A percentile compares a stretch with the other conserved stretches of the same genome.
phyloP scores from a whole-genome alignment of 2,888 invertebrate genomes.

The Melitaea athalia region DNA sequence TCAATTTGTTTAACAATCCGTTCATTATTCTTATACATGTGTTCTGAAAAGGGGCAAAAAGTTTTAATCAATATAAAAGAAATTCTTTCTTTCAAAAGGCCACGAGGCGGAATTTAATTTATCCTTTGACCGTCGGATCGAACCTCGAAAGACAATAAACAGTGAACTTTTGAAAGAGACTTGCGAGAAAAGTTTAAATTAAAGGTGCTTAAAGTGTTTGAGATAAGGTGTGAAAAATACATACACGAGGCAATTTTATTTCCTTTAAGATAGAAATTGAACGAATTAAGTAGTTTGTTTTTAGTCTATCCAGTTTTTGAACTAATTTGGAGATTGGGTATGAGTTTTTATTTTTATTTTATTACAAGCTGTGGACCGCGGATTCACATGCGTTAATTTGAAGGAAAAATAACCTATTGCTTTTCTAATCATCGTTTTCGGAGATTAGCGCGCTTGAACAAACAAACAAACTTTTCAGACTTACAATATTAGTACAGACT shows the following conservation, averaged over 20 bases:
- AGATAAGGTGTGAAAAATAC: background rate
- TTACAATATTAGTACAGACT: too few relatives aligned
- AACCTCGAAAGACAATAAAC: slow-evolving; percentile 31
- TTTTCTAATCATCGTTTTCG: too few relatives aligned
- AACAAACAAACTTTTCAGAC: too few relatives aligned
- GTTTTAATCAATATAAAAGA: slow-evolving; percentile 35
- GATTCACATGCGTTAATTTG: too few relatives aligned
- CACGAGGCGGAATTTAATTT: slow-evolving; percentile 37
- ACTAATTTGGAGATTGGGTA: too few relatives aligned
- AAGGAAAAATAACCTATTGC: too few relatives aligned
- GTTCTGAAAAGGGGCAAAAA: slow-evolving; percentile 14
- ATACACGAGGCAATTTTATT: background rate
- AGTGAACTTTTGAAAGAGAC: slow-evolving; percentile 22
- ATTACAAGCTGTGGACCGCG: too few relatives aligned
- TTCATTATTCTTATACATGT: slow-evolving; percentile 6
- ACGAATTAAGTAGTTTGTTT: background rate
- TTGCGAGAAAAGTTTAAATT: background rate
- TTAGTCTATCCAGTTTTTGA: too few relatives aligned
- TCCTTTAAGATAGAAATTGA: background rate
- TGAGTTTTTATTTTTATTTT: too few relatives aligned
- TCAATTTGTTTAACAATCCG: background rate
- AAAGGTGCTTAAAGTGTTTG: slow-evolving; percentile 1
- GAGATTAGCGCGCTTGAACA: too few relatives aligned
- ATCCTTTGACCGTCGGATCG: slow-evolving; percentile 32
- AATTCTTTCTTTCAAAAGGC: slow-evolving; percentile 29